These are phyloP conservation scores for Xenopus laevis DNA, from an alignment of 2,113 vertebrate species.

Conservation along the genomic window DNA sequence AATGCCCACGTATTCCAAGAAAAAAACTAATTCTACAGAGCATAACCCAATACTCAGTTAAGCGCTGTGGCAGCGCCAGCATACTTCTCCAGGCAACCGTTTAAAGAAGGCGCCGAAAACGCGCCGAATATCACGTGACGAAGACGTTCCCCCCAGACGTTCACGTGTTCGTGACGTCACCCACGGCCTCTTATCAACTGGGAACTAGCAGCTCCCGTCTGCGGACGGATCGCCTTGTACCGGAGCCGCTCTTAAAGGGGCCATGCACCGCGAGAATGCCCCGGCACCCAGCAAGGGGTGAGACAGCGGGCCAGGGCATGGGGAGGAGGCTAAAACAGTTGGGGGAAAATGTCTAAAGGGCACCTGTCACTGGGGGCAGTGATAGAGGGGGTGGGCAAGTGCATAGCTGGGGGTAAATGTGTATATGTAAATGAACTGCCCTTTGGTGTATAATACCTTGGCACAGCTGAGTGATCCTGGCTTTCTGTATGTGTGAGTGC, in stretches of 20 bases:
- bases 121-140: conserved; percentile 15
- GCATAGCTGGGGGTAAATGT: no score
- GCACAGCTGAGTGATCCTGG: no score
- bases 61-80: no score
- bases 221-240: conserved; percentile 35
- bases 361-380: conserved; percentile 17
- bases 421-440: no score
- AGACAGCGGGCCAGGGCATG: background rate
- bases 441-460: no score
- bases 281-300: conserved; percentile 19
- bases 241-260: conserved; percentile 44
- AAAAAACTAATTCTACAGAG: background rate
- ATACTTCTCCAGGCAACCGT: no score
- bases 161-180: background rate
- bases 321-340: background rate
- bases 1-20: no score
- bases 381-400: conserved; percentile 17
- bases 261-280: conserved; percentile 16
- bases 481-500: no score
- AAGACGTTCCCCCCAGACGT: no score
- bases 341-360: background rate
- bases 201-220: conserved; percentile 28
- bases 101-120: conserved; percentile 22
- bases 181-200: conserved; percentile 12
- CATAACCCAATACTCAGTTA: no score